Conservation (phyloP, 2,888 invertebrate species). For the Diarsia dahlii region DNA sequence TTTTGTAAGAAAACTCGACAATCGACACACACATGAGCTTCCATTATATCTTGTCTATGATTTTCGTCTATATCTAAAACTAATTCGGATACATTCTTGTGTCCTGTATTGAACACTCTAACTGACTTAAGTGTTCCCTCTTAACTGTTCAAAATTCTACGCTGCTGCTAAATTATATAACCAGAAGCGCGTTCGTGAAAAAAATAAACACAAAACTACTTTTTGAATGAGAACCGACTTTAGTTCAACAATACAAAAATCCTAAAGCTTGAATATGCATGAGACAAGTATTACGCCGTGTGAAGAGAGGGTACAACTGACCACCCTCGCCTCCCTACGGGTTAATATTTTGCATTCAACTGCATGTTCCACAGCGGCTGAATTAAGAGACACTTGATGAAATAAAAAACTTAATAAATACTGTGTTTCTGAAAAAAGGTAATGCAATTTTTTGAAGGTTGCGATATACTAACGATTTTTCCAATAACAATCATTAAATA, state of each 20-base stretch:
- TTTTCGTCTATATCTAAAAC: no score
- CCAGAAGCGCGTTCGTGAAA: not conserved
- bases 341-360: conserved; percentile 79
- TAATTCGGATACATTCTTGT: no score
- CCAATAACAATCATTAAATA: no score
- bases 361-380: conserved; percentile 72
- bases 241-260: conserved; percentile 30
- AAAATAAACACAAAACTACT: not conserved
- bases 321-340: conserved; percentile 55
- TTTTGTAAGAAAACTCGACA: no score
- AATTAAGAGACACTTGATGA: conserved; percentile 68
- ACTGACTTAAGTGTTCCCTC: no score
- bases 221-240: not conserved
- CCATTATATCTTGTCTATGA: no score
- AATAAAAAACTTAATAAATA: no score
- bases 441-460: no score
- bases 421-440: conserved; percentile 8
- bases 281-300: conserved; percentile 36
- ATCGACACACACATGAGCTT: no score
- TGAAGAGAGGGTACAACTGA: conserved; percentile 38
- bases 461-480: no score
- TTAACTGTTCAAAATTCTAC: not conserved
- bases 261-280: conserved; percentile 57
- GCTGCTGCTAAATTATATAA: not conserved
- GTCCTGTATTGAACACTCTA: no score